Conservation (phyloP, 1,140 invertebrate genomes). For the Zaprionus inermis region DNA sequence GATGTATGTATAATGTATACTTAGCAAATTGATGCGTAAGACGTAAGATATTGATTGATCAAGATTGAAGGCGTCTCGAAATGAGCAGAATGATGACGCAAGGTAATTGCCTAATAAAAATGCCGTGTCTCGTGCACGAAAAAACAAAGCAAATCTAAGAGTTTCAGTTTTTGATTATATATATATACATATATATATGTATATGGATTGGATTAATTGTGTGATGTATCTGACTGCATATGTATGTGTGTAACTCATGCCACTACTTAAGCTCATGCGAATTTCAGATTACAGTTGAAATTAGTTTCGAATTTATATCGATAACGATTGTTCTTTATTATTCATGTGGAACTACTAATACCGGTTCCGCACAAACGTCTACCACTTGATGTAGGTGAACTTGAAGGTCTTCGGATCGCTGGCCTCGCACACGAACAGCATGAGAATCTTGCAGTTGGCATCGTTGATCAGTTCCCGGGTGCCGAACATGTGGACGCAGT, state of each 20-base stretch:
- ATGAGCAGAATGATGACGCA: constrained; percentile 9
- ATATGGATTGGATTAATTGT: no score
- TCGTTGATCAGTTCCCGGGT: constrained; percentile 69
- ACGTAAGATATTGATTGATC: constrained; percentile 23
- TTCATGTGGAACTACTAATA: no score
- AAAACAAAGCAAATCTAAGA: constrained; percentile 52
- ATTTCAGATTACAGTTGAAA: no score
- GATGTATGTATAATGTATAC: constrained; percentile 55
- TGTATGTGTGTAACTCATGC: no score
- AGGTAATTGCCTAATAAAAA: constrained; percentile 44
- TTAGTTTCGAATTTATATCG: no score
- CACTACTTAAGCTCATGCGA: no score
- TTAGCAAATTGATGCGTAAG: constrained; percentile 50
- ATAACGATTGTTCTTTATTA: no score
- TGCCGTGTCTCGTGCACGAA: constrained; percentile 51
- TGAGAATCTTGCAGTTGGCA: constrained; percentile 73
- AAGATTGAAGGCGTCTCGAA: neutral
- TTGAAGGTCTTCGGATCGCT: constrained; percentile 72
- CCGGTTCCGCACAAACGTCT: neutral
- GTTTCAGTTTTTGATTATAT: neutral
- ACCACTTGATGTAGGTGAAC: constrained; percentile 73
- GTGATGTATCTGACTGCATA: no score
- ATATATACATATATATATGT: no score
- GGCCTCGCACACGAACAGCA: constrained; percentile 69
- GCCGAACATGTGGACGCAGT: constrained; percentile 73